phyloP scores from a whole-genome alignment of 1,140 invertebrate genomes.

The Lordiphosa clarofinis region DNA sequence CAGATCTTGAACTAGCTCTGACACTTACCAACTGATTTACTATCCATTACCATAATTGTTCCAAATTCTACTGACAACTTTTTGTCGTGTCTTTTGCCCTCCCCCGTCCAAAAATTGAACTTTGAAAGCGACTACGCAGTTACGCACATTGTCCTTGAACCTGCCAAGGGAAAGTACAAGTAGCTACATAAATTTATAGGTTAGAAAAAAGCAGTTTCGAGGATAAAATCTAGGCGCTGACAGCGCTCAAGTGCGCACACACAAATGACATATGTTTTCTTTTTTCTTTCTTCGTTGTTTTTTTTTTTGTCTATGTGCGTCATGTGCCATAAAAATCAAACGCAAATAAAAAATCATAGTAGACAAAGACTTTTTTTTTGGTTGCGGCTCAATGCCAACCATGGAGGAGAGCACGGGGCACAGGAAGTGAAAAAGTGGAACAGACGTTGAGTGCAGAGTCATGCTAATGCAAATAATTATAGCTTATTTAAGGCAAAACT shows the following conservation, averaged over 20 bases:
- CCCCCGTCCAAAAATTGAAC: slow-evolving; percentile 8
- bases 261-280: slow-evolving; percentile 58
- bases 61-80: too few relatives aligned
- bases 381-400: slow-evolving; percentile 22
- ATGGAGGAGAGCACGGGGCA: neutral
- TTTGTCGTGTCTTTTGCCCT: too few relatives aligned
- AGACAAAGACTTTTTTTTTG: too few relatives aligned
- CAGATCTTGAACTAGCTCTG: too few relatives aligned
- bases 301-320: slow-evolving; percentile 48
- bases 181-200: slow-evolving; percentile 42
- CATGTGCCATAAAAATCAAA: slow-evolving; percentile 71
- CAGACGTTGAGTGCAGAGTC: slow-evolving; percentile 46
- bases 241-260: slow-evolving; percentile 50
- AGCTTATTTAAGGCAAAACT: slow-evolving; percentile 70
- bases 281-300: slow-evolving; percentile 10
- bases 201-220: slow-evolving; percentile 50
- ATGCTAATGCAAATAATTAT: slow-evolving; percentile 73
- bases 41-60: too few relatives aligned
- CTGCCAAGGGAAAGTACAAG: slow-evolving; percentile 34
- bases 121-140: slow-evolving; percentile 31
- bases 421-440: neutral
- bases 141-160: slow-evolving; percentile 59
- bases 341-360: slow-evolving; percentile 64
- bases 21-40: too few relatives aligned
- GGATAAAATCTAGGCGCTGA: slow-evolving; percentile 64